Base-by-base conservation (phyloP, 1,140 invertebrate species). In the Mamestra configurata region DNA sequence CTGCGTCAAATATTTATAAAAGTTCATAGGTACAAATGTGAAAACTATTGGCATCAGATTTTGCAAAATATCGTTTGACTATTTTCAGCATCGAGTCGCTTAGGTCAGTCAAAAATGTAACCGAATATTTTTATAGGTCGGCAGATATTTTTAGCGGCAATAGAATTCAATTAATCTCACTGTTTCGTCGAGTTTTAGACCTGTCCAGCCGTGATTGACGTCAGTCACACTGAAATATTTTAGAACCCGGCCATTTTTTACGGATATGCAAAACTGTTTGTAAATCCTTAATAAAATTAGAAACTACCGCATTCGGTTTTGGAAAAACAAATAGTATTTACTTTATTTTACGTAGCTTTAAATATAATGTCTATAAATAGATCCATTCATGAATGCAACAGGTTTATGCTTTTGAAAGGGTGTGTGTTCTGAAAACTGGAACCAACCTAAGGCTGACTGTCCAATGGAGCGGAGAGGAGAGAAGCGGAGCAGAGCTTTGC, bases 121-220 rank as follows among this genome's bases (percentile, higher is more conserved):
- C 40, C 35, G 22, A 70, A 70, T 49, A 24, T 70, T 15, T 68
- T 27, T 40, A 70, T 49, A 70, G 22, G n/a, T 18, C 11, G 24
- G 0, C 22, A 35, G 46, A 71, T 24, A 53, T 71, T 51, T 71
- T 71, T 18, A 24, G 22, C 43, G 15, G 43, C 43, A 71, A 51
- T 51, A 35, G 68, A 53, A 71, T 71, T 53, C 46, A 71, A 71
- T 71, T 53, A 71, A 53, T 71, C 68, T 53, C 46, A 53, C 46
- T 71, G 68, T 71, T 71, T 71, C 46, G 27, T 5, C 66, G 37
- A 49, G 7, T 71, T 51, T 35, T 53, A 11, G 15, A 53, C 22
- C 68, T 71, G 68, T 71, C 66, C 46, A 71, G 0, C 46, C 68
- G 46, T 53, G 68, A 71, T 53, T 71, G 68, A 71, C 68, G 27